Conservation (phyloP, 1,140 invertebrate species). For the Meloidogyne exigua region DNA sequence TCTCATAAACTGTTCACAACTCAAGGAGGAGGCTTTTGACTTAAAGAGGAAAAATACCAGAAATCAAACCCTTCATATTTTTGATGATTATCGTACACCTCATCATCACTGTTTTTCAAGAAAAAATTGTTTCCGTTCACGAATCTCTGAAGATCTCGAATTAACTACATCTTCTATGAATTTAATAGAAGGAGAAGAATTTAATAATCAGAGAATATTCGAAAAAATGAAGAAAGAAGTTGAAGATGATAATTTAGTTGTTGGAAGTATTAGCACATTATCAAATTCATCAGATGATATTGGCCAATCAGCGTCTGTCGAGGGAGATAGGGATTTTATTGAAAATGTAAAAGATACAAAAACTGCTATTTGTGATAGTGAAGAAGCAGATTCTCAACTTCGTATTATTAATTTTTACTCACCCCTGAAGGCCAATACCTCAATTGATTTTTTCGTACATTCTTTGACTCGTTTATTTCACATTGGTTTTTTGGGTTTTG, state of each 20-base stretch:
- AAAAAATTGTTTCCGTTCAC: background rate
- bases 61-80: background rate
- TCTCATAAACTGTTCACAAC: slow-evolving; percentile 26
- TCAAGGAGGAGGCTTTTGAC: slow-evolving; percentile 35
- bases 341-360: background rate
- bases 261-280: background rate
- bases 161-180: background rate
- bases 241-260: slow-evolving; percentile 5
- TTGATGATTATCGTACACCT: background rate
- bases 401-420: background rate
- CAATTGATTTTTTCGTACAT: too few species aligned
- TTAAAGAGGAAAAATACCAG: background rate
- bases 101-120: background rate
- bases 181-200: background rate
- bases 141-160: background rate
- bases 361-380: slow-evolving; percentile 1
- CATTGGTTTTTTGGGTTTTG: too few species aligned
- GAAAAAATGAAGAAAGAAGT: background rate
- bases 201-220: slow-evolving; percentile 3
- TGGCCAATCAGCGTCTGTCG: background rate
- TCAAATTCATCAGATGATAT: background rate
- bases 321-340: background rate
- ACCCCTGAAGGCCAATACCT: too few species aligned
- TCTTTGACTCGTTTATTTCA: too few species aligned
- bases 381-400: background rate